Evolutionary conservation across 2,888 invertebrate species (phyloP).

Genomic region (Ceraclea dissimilis): DNA sequence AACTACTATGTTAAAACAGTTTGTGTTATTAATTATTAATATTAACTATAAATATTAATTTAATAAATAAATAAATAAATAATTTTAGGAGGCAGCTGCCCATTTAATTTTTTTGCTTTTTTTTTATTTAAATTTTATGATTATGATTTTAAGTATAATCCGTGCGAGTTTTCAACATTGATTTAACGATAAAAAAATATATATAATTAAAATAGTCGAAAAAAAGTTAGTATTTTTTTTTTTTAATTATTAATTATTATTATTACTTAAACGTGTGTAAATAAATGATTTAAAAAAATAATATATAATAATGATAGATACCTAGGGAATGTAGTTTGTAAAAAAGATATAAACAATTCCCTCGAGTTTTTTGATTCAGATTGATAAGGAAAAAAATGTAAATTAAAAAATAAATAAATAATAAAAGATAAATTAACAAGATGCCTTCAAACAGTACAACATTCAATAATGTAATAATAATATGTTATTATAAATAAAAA

Average conservation of each 20-base stretch:
- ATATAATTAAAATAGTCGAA: too few relatives aligned
- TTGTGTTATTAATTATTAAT: not conserved
- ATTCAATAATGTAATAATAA: constrained; percentile 29
- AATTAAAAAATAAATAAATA: constrained; percentile 15
- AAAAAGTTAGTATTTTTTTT: too few relatives aligned
- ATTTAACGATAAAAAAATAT: too few relatives aligned
- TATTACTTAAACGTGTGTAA: not conserved
- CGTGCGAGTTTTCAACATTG: too few relatives aligned
- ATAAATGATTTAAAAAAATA: not conserved
- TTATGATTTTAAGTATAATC: too few relatives aligned
- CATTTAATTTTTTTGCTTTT: too few relatives aligned
- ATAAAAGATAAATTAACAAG: constrained; percentile 34
- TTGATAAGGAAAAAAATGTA: not conserved
- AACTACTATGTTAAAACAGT: not conserved
- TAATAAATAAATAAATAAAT: not conserved
- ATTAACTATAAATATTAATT: not conserved
- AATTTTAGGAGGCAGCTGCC: not conserved
- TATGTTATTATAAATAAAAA: constrained; percentile 5
- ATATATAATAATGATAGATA: not conserved
- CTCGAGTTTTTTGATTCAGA: constrained; percentile 20
- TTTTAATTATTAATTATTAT: not conserved
- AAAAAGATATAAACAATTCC: constrained; percentile 15
- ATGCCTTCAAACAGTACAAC: constrained; percentile 52
- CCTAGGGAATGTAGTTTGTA: constrained; percentile 20
- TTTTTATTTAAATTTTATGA: not conserved